These are phyloP conservation scores for Drosophila funebris DNA, from an alignment of 1,140 invertebrate genomes.

Conservation along the genomic window DNA sequence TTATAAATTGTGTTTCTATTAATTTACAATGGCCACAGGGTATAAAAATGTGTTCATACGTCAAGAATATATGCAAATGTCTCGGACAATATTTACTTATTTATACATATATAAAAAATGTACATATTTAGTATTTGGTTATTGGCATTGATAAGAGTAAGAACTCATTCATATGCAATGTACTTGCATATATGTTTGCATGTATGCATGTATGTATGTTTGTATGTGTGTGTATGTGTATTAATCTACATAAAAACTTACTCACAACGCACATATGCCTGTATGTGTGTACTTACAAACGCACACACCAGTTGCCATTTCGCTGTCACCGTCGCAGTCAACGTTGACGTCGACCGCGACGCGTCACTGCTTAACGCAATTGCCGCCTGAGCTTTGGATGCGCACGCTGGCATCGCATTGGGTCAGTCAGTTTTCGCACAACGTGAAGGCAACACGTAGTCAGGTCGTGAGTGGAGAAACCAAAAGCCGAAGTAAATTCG, in stretches of 20 bases:
- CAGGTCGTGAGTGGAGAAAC: not conserved
- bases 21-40: too few relatives aligned
- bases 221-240: too few relatives aligned
- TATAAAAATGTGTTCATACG: too few relatives aligned
- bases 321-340: not conserved
- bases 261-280: too few relatives aligned
- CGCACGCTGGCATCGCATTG: constrained; percentile 17
- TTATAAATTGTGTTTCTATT: too few relatives aligned
- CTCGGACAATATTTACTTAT: not conserved
- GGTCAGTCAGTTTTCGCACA: constrained; percentile 54
- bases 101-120: not conserved
- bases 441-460: constrained; percentile 57
- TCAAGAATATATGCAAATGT: too few relatives aligned
- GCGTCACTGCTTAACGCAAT: constrained; percentile 11
- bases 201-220: too few relatives aligned
- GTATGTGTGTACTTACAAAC: not conserved
- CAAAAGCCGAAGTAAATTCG: not conserved
- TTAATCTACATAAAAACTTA: too few relatives aligned
- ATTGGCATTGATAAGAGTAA: constrained; percentile 17
- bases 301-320: constrained; percentile 11
- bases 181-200: not conserved
- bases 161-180: not conserved
- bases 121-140: not conserved
- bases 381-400: constrained; percentile 38
- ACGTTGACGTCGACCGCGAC: not conserved